A percentile compares a stretch with the other conserved stretches of the same genome.
These are phyloP conservation scores for Agrotis clavis DNA, from an alignment of 2,888 invertebrate species.

Conservation along the genomic window DNA sequence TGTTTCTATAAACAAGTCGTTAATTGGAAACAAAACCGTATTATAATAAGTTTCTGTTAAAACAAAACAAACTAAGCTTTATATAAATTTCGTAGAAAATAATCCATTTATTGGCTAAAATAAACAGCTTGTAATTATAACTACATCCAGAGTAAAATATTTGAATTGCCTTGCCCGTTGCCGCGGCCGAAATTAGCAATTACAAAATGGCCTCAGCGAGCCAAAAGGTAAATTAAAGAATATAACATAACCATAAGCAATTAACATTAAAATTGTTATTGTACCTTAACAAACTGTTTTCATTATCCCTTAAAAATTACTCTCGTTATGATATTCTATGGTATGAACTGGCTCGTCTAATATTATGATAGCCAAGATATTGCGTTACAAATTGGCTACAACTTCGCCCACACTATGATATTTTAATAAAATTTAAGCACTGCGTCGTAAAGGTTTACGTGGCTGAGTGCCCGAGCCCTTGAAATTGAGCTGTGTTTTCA, in stretches of 20 bases:
- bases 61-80: constrained; percentile 37
- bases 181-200: constrained; percentile 33
- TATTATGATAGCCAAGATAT: constrained; percentile 51
- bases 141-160: constrained; percentile 48
- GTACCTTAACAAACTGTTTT: constrained; percentile 44
- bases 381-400: constrained; percentile 59
- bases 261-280: constrained; percentile 56
- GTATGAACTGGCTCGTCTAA: constrained; percentile 27
- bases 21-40: constrained; percentile 4
- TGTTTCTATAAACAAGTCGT: not conserved
- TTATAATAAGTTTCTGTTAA: constrained; percentile 11
- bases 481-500: constrained; percentile 36
- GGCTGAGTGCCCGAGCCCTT: constrained; percentile 54
- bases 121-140: constrained; percentile 42
- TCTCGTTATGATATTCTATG: constrained; percentile 25
- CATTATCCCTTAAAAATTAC: constrained; percentile 33
- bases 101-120: constrained; percentile 45
- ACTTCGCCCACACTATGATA: constrained; percentile 40
- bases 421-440: constrained; percentile 67
- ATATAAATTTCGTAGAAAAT: constrained; percentile 40
- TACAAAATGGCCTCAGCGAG: constrained; percentile 38
- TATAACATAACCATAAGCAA: constrained; percentile 48
- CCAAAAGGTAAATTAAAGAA: constrained; percentile 46
- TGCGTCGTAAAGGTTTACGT: constrained; percentile 62
- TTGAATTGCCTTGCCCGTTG: constrained; percentile 28